Base-by-base conservation (phyloP, 2,797 vertebrate species). In the Alosa sapidissima region DNA sequence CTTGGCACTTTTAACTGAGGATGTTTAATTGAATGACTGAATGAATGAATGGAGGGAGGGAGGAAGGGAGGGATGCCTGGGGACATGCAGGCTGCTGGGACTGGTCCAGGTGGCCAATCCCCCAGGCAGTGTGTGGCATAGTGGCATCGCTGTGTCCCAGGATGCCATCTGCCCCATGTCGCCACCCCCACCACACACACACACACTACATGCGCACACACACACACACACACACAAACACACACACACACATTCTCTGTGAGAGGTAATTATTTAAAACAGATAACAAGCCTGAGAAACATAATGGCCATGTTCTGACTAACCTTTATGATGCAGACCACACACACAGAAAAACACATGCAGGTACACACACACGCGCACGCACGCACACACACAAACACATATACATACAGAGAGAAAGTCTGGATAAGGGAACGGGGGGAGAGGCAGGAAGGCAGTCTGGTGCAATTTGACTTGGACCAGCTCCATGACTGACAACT, bases 241-340 rank as follows among this genome's bases (percentile, higher is more conserved):
- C 72, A 78, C 14, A 78, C 5, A 47, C 41, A 78, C 36, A 21
- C 33, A 19, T 9, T 9, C 72, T 1, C 19, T 19, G 24, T 72
- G 65, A 72, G 75, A 60, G 82, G 60, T 62, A 72, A 55, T 60
- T 85, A 82, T 36, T 87, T 52, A 36, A 83, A 83, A 55, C 72
- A 85, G 55, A 85, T 87, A 85, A 85, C 82, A 81, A 75, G 82
- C 49, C 60, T 68, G 16, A 72, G 83, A 58, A 81, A 82, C 82
- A 75, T 7, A 45, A 60, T n/a, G 65, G 13, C 9, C 62, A 68
- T 68, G 65, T 72, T 72, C 2, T 13, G 28, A 72, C 65, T 72
- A 28, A 16, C 65, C n/a, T n/a, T 68, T 28, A 36, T 72, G 7
- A 28, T 28, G 24, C n/a, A 65, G n/a, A 65, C 60, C 60, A 58